These are phyloP conservation scores for Paguma larvata DNA, from an alignment of 2,797 vertebrate species.

Conservation along the genomic window DNA sequence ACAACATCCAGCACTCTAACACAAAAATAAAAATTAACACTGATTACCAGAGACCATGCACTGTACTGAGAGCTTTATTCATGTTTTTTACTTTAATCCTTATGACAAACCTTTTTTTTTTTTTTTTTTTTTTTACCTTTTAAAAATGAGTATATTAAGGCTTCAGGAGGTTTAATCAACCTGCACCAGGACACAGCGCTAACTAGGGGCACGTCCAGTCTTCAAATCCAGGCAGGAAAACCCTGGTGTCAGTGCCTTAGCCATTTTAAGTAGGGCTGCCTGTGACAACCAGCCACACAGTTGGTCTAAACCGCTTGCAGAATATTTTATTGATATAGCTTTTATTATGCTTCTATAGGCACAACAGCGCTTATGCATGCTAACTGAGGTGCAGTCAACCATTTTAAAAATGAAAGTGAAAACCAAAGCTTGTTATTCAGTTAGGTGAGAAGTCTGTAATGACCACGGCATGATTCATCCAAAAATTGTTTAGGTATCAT, in stretches of 20 bases:
- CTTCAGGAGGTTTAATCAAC: slow-evolving; percentile 27
- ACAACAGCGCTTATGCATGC: too few relatives aligned
- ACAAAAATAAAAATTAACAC: background rate
- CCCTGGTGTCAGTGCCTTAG: background rate
- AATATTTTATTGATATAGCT: background rate
- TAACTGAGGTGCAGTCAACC: background rate
- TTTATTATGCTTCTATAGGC: background rate
- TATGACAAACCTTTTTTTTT: background rate
- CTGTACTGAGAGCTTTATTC: background rate
- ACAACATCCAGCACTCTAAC: background rate
- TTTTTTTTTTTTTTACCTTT: background rate
- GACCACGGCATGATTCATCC: slow-evolving; percentile 44
- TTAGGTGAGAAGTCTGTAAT: background rate
- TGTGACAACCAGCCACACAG: background rate
- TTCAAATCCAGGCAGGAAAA: background rate
- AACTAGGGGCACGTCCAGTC: background rate
- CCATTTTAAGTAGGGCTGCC: accelerated
- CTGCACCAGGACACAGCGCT: background rate
- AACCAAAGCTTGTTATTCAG: background rate
- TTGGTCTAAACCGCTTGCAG: background rate
- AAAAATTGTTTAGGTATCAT: slow-evolving; percentile 11
- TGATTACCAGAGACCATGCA: background rate
- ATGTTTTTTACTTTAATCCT: background rate
- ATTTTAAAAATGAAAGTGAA: background rate
- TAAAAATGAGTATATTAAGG: background rate